Evolutionary conservation across 2,888 invertebrate species (phyloP), one percentile per base, ranked within the genome.

Genomic region (Agonopterix subpropinquella): DNA sequence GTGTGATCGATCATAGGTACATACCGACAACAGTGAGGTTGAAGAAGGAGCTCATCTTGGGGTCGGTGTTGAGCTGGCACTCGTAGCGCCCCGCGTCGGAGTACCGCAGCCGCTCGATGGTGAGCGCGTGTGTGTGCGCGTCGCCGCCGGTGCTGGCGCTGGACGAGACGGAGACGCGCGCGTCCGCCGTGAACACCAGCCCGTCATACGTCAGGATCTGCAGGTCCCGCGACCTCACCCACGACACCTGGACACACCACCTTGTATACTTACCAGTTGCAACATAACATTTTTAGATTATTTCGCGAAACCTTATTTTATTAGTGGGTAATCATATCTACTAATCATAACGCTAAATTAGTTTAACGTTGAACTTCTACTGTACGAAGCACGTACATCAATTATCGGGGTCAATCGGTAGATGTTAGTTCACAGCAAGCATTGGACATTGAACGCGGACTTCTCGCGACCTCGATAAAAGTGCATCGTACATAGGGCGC

Each of bases 141-240:
- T 83, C 47, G 86, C 84, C 44, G 73, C 69, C 64, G 90, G 91
- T 87, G 11, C 88, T 77, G 49, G 85, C 84, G 7, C 35, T 4
- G 43, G 48, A 15, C 54, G 90, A 87, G 65, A 94, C 36, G 55
- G 90, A 87, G 65, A 94, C 92, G 53, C 94, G 89, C 47, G 87
- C 67, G 76, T 94, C 94, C 41, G 92, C 92, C 49, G 93, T 93
- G 80, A 93, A 94, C 57, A 91, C 91, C 47, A 81, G 73, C 48
- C 89, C 86, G 41, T 91, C 92, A 53, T 92, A 92, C 45, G 92
- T 90, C 59, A 94, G 81, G 61, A 94, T 93, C 75, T 92, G 92
- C 47, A 93, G 87, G 75, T 94, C 94, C 39, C 89, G 89, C 50
- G 90, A 91, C 8, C 93, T 87, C 70, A 94, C 92, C 94, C 94